phyloP scores from a whole-genome alignment of 1,140 invertebrate species.

The Drosophila orosa region DNA sequence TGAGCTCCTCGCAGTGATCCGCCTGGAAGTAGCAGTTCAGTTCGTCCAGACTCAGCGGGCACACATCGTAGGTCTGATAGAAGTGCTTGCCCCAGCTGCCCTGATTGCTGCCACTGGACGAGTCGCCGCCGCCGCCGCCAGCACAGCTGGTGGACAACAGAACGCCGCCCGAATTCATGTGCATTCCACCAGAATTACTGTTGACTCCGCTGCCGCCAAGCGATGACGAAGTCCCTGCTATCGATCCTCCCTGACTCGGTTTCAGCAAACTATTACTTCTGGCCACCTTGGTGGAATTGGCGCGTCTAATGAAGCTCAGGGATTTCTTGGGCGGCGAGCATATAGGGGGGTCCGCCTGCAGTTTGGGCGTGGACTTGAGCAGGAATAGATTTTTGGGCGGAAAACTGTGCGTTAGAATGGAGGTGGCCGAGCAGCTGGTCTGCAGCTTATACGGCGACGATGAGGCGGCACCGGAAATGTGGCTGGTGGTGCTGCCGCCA shows the following conservation, averaged over 20 bases:
- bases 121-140: conserved; percentile 18
- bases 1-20: conserved; percentile 77
- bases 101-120: conserved; percentile 74
- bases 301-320: conserved; percentile 87
- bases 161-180: conserved; percentile 21
- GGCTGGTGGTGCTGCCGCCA: conserved; percentile 61
- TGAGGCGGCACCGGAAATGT: conserved; percentile 28
- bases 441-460: conserved; percentile 64
- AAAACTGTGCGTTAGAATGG: conserved; percentile 75
- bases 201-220: background rate
- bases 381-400: conserved; percentile 83
- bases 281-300: conserved; percentile 89
- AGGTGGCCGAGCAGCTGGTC: conserved; percentile 66
- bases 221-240: background rate
- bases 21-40: conserved; percentile 78
- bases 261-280: conserved; percentile 87
- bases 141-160: conserved; percentile 69
- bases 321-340: conserved; percentile 85
- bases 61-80: conserved; percentile 75
- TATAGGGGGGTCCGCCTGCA: conserved; percentile 29
- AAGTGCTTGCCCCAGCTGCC: conserved; percentile 85
- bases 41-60: conserved; percentile 72
- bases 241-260: conserved; percentile 72
- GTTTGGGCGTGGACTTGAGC: conserved; percentile 79
- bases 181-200: conserved; percentile 67